Percentiles rank a stretch among this genome's conserved stretches.
Evolutionary conservation across 2,113 vertebrate species (phyloP).

Genomic region (Calypte anna): DNA sequence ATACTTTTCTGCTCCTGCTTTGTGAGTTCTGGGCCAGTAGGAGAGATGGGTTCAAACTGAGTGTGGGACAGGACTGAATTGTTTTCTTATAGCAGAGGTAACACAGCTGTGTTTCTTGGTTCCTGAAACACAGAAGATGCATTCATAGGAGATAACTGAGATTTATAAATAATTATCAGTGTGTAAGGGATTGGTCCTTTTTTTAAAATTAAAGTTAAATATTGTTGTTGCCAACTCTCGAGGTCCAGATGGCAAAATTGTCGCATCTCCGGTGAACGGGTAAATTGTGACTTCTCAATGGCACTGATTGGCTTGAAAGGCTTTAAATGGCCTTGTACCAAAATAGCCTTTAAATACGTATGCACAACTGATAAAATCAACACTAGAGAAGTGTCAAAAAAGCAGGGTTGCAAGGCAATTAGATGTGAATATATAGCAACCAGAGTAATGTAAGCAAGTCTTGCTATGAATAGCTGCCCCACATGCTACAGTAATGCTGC

Average conservation of each 20-base stretch:
- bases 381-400: constrained; percentile 27
- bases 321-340: constrained; percentile 10
- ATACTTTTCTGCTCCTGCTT: neutral
- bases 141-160: neutral
- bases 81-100: neutral
- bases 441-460: neutral
- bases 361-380: constrained; percentile 5
- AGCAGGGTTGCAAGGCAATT: neutral
- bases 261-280: neutral
- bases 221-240: neutral
- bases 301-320: constrained; percentile 12
- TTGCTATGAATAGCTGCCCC: neutral
- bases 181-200: neutral
- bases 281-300: constrained; percentile 18
- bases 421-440: neutral
- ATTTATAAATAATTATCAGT: neutral
- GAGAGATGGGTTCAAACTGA: neutral
- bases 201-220: neutral
- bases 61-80: neutral
- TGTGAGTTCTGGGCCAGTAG: neutral
- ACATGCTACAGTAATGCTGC: neutral
- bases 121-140: neutral
- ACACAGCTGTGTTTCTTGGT: neutral
- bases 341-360: constrained; percentile 8
- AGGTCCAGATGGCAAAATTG: neutral